Evolutionary conservation across 2,888 invertebrate species (phyloP).

Genomic region (Hymenopus coronatus): DNA sequence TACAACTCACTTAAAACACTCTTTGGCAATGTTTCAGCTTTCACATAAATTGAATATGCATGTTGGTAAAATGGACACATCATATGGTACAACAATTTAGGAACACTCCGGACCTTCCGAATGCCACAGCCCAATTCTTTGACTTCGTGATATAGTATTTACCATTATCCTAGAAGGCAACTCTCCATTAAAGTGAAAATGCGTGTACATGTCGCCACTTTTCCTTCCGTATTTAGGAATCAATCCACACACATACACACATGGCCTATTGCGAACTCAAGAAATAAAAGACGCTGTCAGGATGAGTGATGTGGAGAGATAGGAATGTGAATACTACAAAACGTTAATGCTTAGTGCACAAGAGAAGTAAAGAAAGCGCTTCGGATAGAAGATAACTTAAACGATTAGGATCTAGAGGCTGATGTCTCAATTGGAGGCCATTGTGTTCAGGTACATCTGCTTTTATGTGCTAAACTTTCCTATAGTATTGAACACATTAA

Average conservation of each 20-base stretch:
- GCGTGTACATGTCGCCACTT: not conserved
- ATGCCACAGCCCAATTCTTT: not conserved
- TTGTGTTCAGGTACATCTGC: not conserved
- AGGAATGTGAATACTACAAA: not conserved
- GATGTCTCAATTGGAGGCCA: not conserved
- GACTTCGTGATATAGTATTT: not conserved
- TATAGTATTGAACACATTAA: not conserved
- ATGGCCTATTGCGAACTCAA: not conserved
- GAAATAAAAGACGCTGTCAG: not conserved
- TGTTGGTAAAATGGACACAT: not conserved
- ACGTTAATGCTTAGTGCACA: not conserved
- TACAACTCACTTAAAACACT: too few species aligned
- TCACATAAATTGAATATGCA: not conserved
- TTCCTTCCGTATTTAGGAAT: not conserved
- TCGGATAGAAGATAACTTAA: not conserved
- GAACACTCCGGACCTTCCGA: not conserved
- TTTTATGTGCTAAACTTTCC: not conserved
- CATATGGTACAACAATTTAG: not conserved
- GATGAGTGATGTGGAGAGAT: not conserved
- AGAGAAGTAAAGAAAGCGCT: not conserved
- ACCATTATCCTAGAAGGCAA: not conserved
- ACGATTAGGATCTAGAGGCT: not conserved
- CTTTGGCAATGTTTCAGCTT: not conserved
- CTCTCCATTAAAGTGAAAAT: not conserved
- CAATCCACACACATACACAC: not conserved